phyloP scores from a whole-genome alignment of 1,140 invertebrate genomes.

The Paracyclopina nana region DNA sequence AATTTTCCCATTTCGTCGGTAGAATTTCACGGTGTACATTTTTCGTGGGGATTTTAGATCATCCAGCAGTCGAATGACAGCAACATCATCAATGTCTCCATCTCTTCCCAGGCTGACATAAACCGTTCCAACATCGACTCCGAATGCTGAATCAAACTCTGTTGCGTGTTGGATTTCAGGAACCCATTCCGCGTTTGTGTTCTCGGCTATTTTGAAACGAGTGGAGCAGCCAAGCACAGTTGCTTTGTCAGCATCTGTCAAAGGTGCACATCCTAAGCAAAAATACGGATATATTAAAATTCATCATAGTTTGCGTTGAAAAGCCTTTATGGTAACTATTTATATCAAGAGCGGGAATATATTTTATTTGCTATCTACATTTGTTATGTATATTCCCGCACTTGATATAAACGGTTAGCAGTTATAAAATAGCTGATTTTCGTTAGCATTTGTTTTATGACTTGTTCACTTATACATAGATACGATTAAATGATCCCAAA shows the following conservation, averaged over 20 bases:
- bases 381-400: no score
- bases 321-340: no score
- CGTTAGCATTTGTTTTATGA: no score
- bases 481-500: no score
- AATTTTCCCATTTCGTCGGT: conserved; percentile 1
- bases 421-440: no score
- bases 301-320: no score
- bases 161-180: neutral
- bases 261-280: conserved; percentile 8
- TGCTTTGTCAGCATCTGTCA: conserved; percentile 8
- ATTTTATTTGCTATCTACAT: no score
- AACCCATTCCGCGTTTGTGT: conserved; percentile 6
- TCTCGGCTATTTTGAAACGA: conserved; percentile 5
- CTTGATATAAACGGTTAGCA: no score
- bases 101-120: neutral
- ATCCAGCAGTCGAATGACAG: conserved; percentile 7
- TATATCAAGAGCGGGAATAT: no score
- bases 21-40: conserved; percentile 8
- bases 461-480: no score
- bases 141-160: neutral
- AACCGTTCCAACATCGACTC: neutral
- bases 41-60: neutral
- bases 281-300: no score
- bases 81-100: conserved; percentile 4
- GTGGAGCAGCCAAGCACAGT: conserved; percentile 10